These are phyloP conservation scores for Grantiella picta DNA, from an alignment of 2,113 vertebrate genomes.

Conservation along the genomic window DNA sequence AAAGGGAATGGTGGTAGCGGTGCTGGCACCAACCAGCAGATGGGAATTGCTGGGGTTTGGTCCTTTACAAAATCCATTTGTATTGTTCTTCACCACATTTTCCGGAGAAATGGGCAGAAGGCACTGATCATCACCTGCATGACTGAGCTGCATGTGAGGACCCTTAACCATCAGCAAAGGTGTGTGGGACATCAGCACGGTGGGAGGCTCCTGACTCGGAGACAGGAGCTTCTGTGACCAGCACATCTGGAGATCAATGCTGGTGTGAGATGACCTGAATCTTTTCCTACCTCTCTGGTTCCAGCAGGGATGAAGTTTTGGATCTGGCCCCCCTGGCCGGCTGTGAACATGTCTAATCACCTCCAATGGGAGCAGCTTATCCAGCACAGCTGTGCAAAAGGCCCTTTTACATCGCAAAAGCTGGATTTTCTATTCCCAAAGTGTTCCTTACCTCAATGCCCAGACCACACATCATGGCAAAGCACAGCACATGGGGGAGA, in stretches of 20 bases:
- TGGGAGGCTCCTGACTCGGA: rapidly evolving
- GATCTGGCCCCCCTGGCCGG: neutral
- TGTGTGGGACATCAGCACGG: rapidly evolving
- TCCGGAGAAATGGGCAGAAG: neutral
- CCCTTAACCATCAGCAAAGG: neutral
- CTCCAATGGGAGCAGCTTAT: neutral
- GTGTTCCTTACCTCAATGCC: neutral
- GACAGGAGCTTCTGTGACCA: neutral
- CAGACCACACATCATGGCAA: rapidly evolving
- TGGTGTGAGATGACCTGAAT: neutral
- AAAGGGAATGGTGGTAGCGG: rapidly evolving
- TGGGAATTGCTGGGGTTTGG: neutral
- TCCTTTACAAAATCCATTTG: neutral
- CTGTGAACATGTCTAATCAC: rapidly evolving
- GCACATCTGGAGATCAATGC: neutral
- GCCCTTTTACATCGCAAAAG: neutral
- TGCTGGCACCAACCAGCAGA: neutral
- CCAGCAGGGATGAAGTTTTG: neutral
- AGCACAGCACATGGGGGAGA: rapidly evolving
- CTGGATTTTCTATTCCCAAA: neutral
- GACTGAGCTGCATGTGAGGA: neutral
- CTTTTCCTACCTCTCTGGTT: neutral
- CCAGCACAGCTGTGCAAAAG: rapidly evolving
- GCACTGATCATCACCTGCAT: rapidly evolving
- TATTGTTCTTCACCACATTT: rapidly evolving